A percentile compares a stretch with the other conserved stretches of the same genome.
phyloP scores from a whole-genome alignment of 92 coral and sea anemone genomes.

The Desmophyllum pertusum region DNA sequence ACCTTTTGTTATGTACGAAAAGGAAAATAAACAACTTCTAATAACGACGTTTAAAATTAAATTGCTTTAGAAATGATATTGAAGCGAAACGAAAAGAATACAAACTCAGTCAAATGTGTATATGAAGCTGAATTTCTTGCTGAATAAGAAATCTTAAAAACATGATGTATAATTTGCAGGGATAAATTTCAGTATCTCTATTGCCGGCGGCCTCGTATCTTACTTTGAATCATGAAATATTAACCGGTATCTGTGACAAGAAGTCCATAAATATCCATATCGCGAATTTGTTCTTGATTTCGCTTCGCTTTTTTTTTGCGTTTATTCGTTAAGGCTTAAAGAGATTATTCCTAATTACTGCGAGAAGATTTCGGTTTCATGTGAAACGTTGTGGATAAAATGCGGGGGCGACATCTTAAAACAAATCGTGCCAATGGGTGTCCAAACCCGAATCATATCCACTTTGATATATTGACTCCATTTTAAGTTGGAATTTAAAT shows the following conservation, averaged over 20 bases:
- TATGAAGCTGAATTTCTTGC: neutral
- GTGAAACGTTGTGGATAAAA: neutral
- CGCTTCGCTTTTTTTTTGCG: neutral
- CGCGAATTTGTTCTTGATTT: conserved; percentile 10
- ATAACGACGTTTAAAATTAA: too few species aligned
- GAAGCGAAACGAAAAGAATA: neutral
- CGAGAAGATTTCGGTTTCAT: neutral
- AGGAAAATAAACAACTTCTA: too few species aligned
- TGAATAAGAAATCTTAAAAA: neutral
- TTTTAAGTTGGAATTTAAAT: neutral
- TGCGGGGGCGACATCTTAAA: neutral
- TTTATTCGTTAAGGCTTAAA: neutral
- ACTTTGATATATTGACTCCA: neutral
- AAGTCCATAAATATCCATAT: conserved; percentile 10
- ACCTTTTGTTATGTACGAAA: neutral
- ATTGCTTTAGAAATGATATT: too few species aligned
- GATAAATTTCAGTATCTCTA: neutral
- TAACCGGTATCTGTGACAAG: neutral
- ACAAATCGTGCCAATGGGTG: neutral
- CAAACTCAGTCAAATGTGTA: neutral
- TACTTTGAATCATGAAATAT: conserved; percentile 6
- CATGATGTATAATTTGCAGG: neutral
- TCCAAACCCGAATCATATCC: neutral
- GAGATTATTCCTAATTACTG: neutral
- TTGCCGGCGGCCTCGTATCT: neutral